Conservation (phyloP, 92 coral and sea anemone genomes). For the Phymanthus crucifer region DNA sequence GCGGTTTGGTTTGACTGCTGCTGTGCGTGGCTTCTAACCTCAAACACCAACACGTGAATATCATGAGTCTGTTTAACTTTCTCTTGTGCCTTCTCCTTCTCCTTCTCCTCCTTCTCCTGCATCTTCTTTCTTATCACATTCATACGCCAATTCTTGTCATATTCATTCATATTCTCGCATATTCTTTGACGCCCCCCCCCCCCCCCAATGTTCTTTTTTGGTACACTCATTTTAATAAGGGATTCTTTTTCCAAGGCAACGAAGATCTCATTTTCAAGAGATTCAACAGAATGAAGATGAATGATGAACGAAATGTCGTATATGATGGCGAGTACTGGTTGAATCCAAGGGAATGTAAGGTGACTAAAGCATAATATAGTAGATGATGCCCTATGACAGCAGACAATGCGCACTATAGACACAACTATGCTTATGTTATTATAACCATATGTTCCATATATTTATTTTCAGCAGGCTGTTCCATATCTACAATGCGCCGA, state of each 20-base stretch:
- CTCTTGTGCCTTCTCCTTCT: too few species aligned
- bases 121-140: too few species aligned
- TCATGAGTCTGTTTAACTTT: too few species aligned
- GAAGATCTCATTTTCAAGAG: slow-evolving; percentile 24
- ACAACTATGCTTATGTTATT: background rate
- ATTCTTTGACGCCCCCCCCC: too few species aligned
- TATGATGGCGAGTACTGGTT: slow-evolving; percentile 39
- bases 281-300: slow-evolving; percentile 29
- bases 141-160: too few species aligned
- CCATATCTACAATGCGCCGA: slow-evolving; percentile 15
- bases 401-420: background rate
- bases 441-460: background rate
- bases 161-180: too few species aligned
- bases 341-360: slow-evolving; percentile 35
- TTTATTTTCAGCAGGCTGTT: background rate
- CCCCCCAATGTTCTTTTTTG: too few species aligned
- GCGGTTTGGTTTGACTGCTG: too few species aligned
- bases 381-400: background rate
- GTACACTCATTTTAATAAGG: too few species aligned
- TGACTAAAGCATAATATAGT: background rate
- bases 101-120: too few species aligned
- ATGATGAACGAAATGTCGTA: slow-evolving; percentile 17
- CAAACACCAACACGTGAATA: too few species aligned
- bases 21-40: too few species aligned
- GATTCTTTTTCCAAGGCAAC: slow-evolving; percentile 1